Evolutionary conservation across 1,140 invertebrate species (phyloP), one percentile per base, ranked within the genome.

Genomic region (Drosophila eugracilis): DNA sequence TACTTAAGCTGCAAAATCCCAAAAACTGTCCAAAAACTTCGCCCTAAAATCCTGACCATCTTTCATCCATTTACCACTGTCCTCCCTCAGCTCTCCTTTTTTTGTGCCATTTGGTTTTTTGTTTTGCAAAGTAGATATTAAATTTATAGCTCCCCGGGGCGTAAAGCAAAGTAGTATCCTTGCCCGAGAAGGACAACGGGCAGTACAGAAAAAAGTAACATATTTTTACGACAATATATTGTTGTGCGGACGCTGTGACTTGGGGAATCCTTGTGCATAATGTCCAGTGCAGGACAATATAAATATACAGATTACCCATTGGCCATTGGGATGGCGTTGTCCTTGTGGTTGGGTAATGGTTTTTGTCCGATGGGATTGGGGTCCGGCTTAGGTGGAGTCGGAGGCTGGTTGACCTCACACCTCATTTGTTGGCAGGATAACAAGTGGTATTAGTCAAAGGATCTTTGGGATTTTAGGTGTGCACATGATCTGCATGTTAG

Each of bases 41-140:
- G 0, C 14, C 6, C 22, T 1, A 59, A 58, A 73, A 66, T 65
- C 47, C 41, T 14, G 7, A 12, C 22, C 41, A 41, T 34, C 41
- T 34, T 36, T 49, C 34, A 50, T 28, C 28, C 55, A 49, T 34
- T 52, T 30, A 1, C 44, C 2, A 26, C 19, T 37, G 19, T 54
- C 39, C 42, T 58, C 30, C 53, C 34, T 30, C 4, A 32, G 30
- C 36, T 47, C 57, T 32, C n/a, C n/a, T 15, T 66, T 34, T 77
- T 78, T 77, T 74, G 55, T 83, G 53, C 44, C 55, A 59, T 83
- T 78, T 83, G 75, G 75, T 79, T 85, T 86, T 85, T 89, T 88
- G 83, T 83, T 88, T 88, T 88, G 83, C 83, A 89, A 86, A 88
- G 83, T 86, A 90, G 83, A 90, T 90, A 90, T 90, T 85, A 90